phyloP scores from a whole-genome alignment of 2,113 vertebrate species.

The Amphiprion ocellaris region DNA sequence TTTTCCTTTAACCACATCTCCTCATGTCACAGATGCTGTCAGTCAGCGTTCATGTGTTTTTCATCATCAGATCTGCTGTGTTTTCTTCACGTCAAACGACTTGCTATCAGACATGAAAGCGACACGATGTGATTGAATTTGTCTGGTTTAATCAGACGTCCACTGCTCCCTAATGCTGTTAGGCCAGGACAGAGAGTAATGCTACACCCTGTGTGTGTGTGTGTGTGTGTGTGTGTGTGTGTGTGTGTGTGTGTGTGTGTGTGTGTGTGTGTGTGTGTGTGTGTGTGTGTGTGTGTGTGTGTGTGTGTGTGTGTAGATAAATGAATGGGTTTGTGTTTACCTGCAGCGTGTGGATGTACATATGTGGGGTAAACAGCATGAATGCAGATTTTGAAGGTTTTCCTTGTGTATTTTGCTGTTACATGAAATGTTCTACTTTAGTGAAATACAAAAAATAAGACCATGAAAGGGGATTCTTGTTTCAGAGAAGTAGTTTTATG shows the following conservation, averaged over 20 bases:
- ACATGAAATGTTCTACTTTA: too few relatives aligned
- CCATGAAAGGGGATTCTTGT: too few relatives aligned
- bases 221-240: background rate
- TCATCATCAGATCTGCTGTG: background rate
- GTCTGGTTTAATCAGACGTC: slow-evolving; percentile 56
- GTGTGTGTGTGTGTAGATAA: slow-evolving; percentile 27
- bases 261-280: slow-evolving; percentile 17
- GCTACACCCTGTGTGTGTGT: slow-evolving; percentile 30
- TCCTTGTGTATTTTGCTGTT: too few relatives aligned
- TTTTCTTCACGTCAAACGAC: slow-evolving; percentile 22
- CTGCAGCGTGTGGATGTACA: background rate
- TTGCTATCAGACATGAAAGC: slow-evolving; percentile 53
- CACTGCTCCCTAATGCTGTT: slow-evolving; percentile 55
- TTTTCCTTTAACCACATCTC: too few relatives aligned
- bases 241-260: slow-evolving; percentile 11
- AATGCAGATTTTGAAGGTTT: too few relatives aligned
- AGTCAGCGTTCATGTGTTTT: background rate
- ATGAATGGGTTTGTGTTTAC: slow-evolving; percentile 24
- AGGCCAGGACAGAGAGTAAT: slow-evolving; percentile 29
- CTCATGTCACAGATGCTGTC: too few relatives aligned
- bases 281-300: background rate
- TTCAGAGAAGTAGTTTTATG: too few relatives aligned
- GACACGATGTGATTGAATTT: slow-evolving; percentile 64
- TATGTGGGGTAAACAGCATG: too few relatives aligned
- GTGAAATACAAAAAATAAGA: too few relatives aligned